Conservation (phyloP, 2,888 invertebrate genomes). For the Amphipoea lucens region DNA sequence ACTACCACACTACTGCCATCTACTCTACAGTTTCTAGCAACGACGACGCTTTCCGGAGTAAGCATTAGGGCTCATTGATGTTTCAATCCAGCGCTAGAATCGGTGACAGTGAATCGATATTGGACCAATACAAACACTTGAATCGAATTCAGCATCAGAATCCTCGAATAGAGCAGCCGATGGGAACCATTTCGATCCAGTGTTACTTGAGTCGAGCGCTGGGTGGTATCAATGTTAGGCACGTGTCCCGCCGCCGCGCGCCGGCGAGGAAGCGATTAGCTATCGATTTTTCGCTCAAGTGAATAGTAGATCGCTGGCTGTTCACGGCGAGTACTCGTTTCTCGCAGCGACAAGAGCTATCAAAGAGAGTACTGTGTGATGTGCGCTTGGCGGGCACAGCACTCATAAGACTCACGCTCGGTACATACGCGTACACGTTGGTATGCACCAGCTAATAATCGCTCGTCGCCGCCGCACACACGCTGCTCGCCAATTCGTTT, state of each 20-base stretch:
- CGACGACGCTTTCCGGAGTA: background rate
- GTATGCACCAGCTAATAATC: background rate
- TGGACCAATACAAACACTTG: background rate
- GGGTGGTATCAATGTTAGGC: background rate
- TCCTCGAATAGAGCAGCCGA: background rate
- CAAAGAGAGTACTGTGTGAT: background rate
- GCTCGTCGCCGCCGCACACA: background rate
- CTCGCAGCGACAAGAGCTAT: background rate
- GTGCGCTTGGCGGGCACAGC: background rate
- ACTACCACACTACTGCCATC: background rate
- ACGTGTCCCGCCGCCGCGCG: background rate
- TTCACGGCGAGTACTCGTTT: background rate
- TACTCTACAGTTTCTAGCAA: background rate
- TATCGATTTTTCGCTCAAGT: background rate
- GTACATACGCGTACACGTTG: background rate
- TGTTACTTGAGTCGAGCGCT: background rate
- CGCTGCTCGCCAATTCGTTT: background rate
- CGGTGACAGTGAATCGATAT: background rate
- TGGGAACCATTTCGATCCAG: background rate
- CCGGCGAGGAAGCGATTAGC: background rate
- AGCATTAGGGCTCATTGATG: background rate
- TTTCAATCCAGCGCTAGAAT: background rate
- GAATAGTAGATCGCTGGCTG: background rate
- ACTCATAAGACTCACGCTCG: background rate
- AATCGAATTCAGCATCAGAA: background rate